Conservation (phyloP, 1,140 invertebrate genomes). For the Ridgeia piscesae region DNA sequence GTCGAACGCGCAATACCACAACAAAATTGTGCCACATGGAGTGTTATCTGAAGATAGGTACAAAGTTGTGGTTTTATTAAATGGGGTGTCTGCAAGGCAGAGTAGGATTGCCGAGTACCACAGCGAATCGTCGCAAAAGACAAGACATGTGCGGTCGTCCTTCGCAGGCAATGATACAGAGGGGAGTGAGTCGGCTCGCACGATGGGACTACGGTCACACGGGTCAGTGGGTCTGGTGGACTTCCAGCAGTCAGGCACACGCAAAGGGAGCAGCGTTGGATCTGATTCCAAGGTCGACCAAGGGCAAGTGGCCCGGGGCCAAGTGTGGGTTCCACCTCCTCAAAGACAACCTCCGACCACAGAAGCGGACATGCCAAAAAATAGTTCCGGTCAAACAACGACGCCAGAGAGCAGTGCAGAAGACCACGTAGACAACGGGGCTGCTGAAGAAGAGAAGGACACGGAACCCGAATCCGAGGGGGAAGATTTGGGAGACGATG, state of each 20-base stretch:
- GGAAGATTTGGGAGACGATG: background rate
- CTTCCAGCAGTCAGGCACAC: background rate
- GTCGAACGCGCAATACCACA: background rate
- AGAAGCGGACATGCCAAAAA: background rate
- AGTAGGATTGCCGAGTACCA: background rate
- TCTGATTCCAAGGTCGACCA: background rate
- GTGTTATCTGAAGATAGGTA: background rate
- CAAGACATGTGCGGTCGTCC: background rate
- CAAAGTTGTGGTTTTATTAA: background rate
- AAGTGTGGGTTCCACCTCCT: background rate
- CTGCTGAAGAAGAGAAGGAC: background rate
- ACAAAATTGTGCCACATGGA: background rate
- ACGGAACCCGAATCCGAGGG: background rate
- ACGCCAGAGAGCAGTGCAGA: background rate
- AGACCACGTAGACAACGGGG: background rate
- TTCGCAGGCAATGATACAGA: background rate
- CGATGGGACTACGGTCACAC: background rate
- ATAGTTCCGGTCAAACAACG: background rate
- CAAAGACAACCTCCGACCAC: background rate
- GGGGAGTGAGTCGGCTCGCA: background rate
- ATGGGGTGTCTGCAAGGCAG: background rate
- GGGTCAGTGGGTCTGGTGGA: background rate
- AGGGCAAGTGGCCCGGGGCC: background rate
- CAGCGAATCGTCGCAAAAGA: background rate
- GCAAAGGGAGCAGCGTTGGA: background rate